phyloP scores from a whole-genome alignment of 2,113 vertebrate genomes.

The Esox niger region DNA sequence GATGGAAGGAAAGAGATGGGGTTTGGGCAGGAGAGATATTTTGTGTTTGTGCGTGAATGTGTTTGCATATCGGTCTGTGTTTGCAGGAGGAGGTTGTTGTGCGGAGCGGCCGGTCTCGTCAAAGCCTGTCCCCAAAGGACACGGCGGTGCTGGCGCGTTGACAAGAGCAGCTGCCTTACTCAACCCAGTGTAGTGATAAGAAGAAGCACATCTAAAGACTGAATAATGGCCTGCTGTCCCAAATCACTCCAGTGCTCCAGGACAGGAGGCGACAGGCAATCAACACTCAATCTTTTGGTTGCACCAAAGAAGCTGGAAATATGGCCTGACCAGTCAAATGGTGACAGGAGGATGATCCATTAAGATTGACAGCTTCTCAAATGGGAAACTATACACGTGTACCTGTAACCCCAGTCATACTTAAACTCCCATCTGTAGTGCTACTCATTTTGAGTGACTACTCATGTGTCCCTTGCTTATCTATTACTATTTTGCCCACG shows the following conservation, averaged over 20 bases:
- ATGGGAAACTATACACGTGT: constrained; percentile 14
- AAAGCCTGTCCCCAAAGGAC: constrained; percentile 23
- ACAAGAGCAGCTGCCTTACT: constrained; percentile 65
- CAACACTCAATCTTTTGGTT: constrained; percentile 43
- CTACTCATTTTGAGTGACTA: neutral
- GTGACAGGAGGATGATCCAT: constrained; percentile 34
- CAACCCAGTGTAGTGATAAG: constrained; percentile 53
- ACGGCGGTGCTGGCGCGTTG: constrained; percentile 42
- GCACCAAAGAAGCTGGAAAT: constrained; percentile 6
- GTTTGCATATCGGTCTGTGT: neutral
- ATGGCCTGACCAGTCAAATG: constrained; percentile 22
- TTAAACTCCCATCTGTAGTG: neutral
- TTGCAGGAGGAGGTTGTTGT: neutral
- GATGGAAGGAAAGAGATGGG: too few species aligned
- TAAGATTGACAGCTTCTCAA: constrained; percentile 27
- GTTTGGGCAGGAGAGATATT: neutral
- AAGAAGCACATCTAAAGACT: constrained; percentile 59
- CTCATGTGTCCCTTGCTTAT: neutral
- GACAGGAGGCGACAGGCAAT: constrained; percentile 53
- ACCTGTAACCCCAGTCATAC: neutral
- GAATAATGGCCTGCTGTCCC: constrained; percentile 67
- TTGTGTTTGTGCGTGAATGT: neutral
- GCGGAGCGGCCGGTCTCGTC: neutral
- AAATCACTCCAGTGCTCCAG: constrained; percentile 45
- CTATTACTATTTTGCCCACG: neutral